phyloP scores from a whole-genome alignment of 2,797 vertebrate genomes.

The Apodemus agrarius region DNA sequence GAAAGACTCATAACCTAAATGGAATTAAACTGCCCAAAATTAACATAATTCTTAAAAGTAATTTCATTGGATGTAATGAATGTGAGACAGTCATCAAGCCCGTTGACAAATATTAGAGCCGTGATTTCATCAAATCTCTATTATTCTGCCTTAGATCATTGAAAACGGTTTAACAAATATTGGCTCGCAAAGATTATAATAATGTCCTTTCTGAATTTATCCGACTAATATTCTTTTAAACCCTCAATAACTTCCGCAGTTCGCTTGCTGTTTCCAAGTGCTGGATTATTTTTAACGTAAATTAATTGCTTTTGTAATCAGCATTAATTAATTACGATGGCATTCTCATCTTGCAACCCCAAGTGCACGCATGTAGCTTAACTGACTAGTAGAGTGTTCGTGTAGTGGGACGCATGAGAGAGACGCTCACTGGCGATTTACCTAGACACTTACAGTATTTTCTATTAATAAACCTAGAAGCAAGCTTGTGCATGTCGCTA shows the following conservation, averaged over 20 bases:
- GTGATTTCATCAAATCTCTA: constrained; percentile 70
- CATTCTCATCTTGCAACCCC: constrained; percentile 29
- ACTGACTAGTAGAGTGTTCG: constrained; percentile 25
- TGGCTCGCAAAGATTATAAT: constrained; percentile 32
- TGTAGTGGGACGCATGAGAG: background rate
- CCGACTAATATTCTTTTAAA: constrained; percentile 35
- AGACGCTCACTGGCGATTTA: constrained; percentile 33
- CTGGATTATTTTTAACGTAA: constrained; percentile 1
- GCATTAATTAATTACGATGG: constrained; percentile 39
- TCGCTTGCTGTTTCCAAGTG: constrained; percentile 56
- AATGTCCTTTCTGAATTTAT: constrained; percentile 51
- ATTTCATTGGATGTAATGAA: constrained; percentile 61
- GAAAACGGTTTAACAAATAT: constrained; percentile 46
- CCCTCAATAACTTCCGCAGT: background rate
- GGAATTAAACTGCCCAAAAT: constrained; percentile 64
- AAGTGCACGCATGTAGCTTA: constrained; percentile 18
- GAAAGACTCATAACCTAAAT: constrained; percentile 65
- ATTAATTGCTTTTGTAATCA: constrained; percentile 21
- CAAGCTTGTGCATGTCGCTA: background rate
- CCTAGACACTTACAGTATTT: background rate
- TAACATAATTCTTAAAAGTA: constrained; percentile 53
- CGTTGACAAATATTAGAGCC: constrained; percentile 64
- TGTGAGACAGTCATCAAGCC: constrained; percentile 21
- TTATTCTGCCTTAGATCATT: constrained; percentile 62
- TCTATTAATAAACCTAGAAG: constrained; percentile 6